Evolutionary conservation across 2,113 vertebrate species (phyloP).

Genomic region (Columbina picui): DNA sequence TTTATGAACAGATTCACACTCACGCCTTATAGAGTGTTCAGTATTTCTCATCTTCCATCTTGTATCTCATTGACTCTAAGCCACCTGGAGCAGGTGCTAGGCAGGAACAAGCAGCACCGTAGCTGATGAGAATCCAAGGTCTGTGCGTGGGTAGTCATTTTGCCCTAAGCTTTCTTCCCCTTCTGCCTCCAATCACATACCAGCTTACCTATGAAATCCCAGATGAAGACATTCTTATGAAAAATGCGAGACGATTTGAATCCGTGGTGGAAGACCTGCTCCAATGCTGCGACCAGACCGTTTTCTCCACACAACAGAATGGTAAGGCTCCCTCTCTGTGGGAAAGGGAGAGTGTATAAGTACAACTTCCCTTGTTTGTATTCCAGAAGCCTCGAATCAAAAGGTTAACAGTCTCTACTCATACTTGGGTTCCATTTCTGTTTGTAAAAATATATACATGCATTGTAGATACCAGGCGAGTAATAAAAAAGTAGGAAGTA

Average conservation of each 20-base stretch:
- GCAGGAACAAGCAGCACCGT: background rate
- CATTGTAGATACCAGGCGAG: background rate
- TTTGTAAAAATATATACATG: background rate
- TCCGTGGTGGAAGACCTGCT: constrained; percentile 95
- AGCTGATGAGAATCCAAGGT: background rate
- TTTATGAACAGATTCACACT: background rate
- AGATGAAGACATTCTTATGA: constrained; percentile 95
- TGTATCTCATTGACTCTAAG: background rate
- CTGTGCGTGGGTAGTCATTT: background rate
- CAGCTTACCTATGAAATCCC: constrained; percentile 94
- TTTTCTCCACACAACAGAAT: constrained; percentile 92
- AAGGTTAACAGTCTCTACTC: background rate
- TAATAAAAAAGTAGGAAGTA: constrained; percentile 45
- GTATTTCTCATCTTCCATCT: background rate
- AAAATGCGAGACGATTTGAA: constrained; percentile 91
- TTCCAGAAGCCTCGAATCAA: background rate
- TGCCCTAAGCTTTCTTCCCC: background rate
- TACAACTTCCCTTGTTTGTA: background rate
- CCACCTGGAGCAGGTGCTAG: background rate
- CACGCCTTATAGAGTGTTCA: background rate
- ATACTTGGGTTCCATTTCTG: background rate
- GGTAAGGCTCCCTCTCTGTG: constrained; percentile 92
- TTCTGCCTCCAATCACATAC: background rate
- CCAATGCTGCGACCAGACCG: constrained; percentile 89
- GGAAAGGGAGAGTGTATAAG: background rate